Base-by-base conservation (phyloP, 2,113 vertebrate species). In the Rousettus leschenaultii region DNA sequence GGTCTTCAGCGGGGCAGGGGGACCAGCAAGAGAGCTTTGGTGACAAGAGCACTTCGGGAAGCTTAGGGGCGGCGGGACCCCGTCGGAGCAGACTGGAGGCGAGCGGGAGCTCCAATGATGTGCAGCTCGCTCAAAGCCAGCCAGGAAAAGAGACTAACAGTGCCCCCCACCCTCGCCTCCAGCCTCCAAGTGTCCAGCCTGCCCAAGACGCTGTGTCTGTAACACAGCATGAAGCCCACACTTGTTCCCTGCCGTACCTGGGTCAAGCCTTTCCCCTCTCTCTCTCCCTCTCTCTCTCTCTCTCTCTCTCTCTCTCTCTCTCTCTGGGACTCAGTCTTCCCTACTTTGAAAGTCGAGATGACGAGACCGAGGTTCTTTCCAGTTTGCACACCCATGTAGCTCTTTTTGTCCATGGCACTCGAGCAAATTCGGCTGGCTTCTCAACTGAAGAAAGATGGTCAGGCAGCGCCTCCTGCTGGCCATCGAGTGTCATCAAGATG, bases 1-100 rank as follows among this genome's bases (percentile, higher is more conserved):
- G 85, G 65, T 19, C 65, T 71, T 53, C 59, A 7, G 65, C 4
- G 6, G 3, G 35, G 14, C 75, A 28, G 33, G 40, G n/a, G 90
- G 53, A 30, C 6, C 3, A 0, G 18, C 1, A 0, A 0, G 0
- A 6, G 57, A 7, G 33, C 14, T 7, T 48, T 53, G 0, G 3
- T 1, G 45, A 74, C 53, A 24, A 5, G 53, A 40, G 74, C 2
- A 2, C 28, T 5, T 6, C 24, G 28, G 78, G 45, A 48, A 40
- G 18, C 35, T 8, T 2, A n/a, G 71, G 7, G 80, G 19, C 26
- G 21, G 51, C 28, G 13, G 75, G 86, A 63, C 43, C 74, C 63
- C 1, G 0, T 30, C 70, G 16, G 92, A 61, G 71, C 28, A 15
- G 6, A 22, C 19, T 0, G 55, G 48, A 53, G 11, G 75, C 0